These are phyloP conservation scores for Oncorhynchus gorbuscha DNA, from an alignment of 2,113 vertebrate species.

Conservation along the genomic window DNA sequence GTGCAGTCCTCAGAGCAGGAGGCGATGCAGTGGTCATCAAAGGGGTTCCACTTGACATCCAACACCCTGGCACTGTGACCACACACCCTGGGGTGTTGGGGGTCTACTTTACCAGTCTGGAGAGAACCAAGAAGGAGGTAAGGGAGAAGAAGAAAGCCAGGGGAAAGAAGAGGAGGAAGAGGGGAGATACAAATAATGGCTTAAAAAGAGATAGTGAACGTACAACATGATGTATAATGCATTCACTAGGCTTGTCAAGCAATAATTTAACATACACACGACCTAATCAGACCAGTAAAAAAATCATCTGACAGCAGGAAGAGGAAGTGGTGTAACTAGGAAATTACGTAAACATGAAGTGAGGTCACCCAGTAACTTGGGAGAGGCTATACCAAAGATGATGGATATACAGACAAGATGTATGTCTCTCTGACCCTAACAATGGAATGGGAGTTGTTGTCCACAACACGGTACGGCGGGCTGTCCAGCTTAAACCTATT, in stretches of 20 bases:
- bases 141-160: background rate
- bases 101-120: constrained; percentile 89
- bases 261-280: constrained; percentile 1
- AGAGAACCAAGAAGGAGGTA: background rate
- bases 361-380: background rate
- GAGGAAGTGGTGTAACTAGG: too few relatives aligned
- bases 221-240: background rate
- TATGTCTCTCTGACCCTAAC: too few relatives aligned
- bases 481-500: too few relatives aligned
- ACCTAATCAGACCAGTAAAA: too few relatives aligned
- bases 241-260: background rate
- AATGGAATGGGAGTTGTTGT: too few relatives aligned
- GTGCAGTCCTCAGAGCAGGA: constrained; percentile 93
- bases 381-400: too few relatives aligned
- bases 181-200: background rate
- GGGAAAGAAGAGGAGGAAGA: background rate
- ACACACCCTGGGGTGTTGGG: constrained; percentile 85
- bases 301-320: too few relatives aligned
- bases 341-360: background rate
- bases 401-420: too few relatives aligned
- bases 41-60: constrained; percentile 96
- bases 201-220: background rate
- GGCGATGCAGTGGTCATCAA: constrained; percentile 88
- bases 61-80: constrained; percentile 86
- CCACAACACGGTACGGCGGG: too few relatives aligned